Conservation (phyloP, 2,797 vertebrate genomes). For the Simalia tracyae region DNA sequence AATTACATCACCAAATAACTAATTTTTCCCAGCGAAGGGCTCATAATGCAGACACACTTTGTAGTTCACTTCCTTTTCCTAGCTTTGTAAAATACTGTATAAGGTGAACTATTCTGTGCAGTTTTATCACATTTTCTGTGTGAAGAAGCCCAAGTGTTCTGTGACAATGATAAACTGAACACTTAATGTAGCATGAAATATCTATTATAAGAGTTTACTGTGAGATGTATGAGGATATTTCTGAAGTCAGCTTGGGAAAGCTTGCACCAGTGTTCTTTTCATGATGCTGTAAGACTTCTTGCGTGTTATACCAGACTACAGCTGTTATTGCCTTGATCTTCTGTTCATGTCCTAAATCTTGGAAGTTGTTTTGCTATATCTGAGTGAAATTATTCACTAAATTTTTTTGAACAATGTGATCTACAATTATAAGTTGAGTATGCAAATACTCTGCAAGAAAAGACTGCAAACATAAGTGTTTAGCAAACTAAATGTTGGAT, state of each 20-base stretch:
- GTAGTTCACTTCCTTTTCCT: background rate
- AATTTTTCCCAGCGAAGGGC: background rate
- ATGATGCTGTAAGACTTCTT: background rate
- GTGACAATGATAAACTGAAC: too few relatives aligned
- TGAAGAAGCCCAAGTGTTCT: background rate
- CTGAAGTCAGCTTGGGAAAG: background rate
- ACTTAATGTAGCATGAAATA: background rate
- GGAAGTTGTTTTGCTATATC: background rate
- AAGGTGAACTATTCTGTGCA: slow-evolving; percentile 32
- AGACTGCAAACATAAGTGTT: slow-evolving; percentile 52
- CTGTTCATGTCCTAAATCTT: background rate
- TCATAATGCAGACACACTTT: background rate
- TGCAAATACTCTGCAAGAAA: slow-evolving; percentile 34
- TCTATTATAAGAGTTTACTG: background rate
- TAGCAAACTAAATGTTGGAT: slow-evolving; percentile 45
- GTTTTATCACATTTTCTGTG: background rate
- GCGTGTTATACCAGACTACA: background rate
- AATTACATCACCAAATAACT: background rate
- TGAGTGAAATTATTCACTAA: background rate
- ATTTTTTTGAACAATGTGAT: background rate
- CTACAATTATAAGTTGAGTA: background rate
- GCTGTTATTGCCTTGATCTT: background rate
- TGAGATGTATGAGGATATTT: background rate
- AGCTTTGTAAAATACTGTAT: background rate
- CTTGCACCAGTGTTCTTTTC: background rate